Evolutionary conservation across 2,797 vertebrate species (phyloP).

Genomic region (Rhodeus uyekii): DNA sequence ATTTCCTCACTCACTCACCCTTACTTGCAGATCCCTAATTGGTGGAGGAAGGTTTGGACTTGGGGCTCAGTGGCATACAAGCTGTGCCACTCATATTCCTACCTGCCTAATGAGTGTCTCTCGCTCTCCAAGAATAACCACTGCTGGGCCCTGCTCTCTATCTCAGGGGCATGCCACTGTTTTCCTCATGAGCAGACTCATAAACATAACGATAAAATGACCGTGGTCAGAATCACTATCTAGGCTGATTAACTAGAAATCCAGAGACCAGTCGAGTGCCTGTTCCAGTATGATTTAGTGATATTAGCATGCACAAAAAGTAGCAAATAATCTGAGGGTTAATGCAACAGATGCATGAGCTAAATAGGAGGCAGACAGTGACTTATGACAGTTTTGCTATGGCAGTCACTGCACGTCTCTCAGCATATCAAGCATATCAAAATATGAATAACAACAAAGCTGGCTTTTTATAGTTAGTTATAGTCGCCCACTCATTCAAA

Average conservation of each 20-base stretch:
- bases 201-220: constrained; percentile 32
- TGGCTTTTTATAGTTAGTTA: constrained; percentile 49
- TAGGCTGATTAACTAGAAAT: constrained; percentile 34
- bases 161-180: constrained; percentile 34
- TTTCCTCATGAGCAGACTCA: constrained; percentile 16
- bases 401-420: constrained; percentile 10
- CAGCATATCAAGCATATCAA: constrained; percentile 39
- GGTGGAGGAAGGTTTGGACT: constrained; percentile 47
- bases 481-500: constrained; percentile 41
- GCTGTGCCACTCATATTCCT: constrained; percentile 53
- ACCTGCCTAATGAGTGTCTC: constrained; percentile 44
- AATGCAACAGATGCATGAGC: constrained; percentile 27
- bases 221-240: constrained; percentile 36
- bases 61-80: constrained; percentile 49
- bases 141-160: constrained; percentile 10
- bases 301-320: background rate
- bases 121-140: constrained; percentile 10
- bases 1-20: constrained; percentile 29
- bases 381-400: constrained; percentile 19
- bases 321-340: constrained; percentile 3
- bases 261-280: background rate
- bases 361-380: constrained; percentile 29
- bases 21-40: constrained; percentile 52
- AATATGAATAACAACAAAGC: constrained; percentile 42
- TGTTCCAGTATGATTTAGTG: background rate